Conservation (phyloP, 2,113 vertebrate genomes). For the Anguilla japonica region DNA sequence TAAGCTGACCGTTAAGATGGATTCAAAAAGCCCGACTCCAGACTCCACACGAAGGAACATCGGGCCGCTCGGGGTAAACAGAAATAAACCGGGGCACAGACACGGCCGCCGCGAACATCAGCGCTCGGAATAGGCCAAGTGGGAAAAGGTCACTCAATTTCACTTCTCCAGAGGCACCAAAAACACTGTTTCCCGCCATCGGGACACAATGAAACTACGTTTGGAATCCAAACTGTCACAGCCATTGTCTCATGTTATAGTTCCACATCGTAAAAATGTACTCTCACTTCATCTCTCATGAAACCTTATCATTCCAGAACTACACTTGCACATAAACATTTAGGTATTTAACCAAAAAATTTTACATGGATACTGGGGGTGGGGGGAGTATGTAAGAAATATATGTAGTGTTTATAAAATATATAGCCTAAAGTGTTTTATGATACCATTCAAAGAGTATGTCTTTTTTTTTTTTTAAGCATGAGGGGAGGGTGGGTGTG, state of each 20-base stretch:
- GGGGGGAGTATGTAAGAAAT: not conserved
- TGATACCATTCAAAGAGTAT: no score
- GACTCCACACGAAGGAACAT: not conserved
- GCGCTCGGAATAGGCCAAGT: not conserved
- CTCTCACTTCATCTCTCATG: not conserved
- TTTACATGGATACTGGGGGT: not conserved
- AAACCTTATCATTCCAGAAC: not conserved
- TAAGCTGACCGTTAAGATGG: constrained; percentile 12
- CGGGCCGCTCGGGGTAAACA: not conserved
- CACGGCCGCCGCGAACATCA: not conserved
- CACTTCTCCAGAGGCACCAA: no score
- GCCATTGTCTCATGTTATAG: not conserved
- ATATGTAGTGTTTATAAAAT: no score
- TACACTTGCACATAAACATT: not conserved
- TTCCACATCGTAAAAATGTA: not conserved
- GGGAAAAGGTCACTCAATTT: not conserved
- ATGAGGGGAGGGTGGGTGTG: not conserved
- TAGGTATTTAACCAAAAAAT: not conserved
- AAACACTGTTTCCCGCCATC: no score
- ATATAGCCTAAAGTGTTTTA: not conserved
- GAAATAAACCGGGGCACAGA: not conserved
- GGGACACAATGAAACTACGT: not conserved
- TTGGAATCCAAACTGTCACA: not conserved
- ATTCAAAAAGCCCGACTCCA: not conserved
- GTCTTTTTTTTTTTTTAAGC: not conserved